Percentiles rank a stretch among this genome's conserved stretches.
phyloP scores from a whole-genome alignment of 2,113 vertebrate genomes.

The Numenius arquata region DNA sequence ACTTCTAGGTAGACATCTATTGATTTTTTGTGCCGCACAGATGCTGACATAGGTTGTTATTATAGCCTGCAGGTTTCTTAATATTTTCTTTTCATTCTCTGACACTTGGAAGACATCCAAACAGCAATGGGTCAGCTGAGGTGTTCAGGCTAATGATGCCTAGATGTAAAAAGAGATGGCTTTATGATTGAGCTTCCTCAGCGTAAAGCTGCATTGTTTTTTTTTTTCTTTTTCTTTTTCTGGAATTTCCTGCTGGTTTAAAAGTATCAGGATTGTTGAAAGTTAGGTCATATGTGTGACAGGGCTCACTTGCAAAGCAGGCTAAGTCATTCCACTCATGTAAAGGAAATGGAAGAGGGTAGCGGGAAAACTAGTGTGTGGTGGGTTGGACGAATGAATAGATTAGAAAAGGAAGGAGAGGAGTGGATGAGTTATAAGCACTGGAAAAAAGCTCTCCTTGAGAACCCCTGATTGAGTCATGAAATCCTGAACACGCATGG shows the following conservation, averaged over 20 bases:
- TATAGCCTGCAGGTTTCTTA: not conserved
- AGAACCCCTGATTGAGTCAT: rapidly evolving
- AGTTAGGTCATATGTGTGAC: not conserved
- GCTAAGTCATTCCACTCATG: not conserved
- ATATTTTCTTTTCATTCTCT: not conserved
- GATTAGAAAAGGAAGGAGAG: not conserved
- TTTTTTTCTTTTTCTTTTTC: not conserved
- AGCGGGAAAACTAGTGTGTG: not conserved
- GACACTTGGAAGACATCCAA: not conserved
- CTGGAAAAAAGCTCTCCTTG: not conserved
- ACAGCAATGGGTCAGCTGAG: not conserved
- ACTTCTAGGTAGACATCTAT: rapidly evolving
- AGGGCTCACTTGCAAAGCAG: not conserved
- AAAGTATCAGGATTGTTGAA: not conserved
- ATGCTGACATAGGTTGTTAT: not conserved
- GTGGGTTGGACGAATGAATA: not conserved
- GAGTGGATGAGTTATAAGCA: not conserved
- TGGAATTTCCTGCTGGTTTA: not conserved
- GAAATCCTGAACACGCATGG: rapidly evolving
- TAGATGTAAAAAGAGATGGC: not conserved
- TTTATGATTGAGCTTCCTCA: not conserved
- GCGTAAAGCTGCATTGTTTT: not conserved
- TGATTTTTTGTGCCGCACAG: not conserved
- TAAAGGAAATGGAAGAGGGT: not conserved
- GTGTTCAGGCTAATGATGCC: not conserved